Conservation (phyloP, 2,888 invertebrate genomes). For the Drosophila cognata region DNA sequence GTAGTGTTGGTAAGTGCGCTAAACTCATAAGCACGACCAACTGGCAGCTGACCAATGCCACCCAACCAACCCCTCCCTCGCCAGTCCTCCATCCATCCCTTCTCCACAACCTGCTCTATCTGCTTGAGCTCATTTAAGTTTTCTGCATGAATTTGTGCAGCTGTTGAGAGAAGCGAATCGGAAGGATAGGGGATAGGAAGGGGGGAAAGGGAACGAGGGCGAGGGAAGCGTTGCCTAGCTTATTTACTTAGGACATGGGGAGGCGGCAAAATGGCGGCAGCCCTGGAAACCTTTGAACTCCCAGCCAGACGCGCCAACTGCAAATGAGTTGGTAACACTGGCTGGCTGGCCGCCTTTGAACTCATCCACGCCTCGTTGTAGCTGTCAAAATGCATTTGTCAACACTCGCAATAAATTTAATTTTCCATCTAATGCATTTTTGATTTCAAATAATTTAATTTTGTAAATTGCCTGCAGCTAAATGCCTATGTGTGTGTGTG, state of each 20-base stretch:
- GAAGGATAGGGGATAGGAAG: neutral
- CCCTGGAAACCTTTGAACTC: constrained; percentile 74
- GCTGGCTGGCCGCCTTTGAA: constrained; percentile 25
- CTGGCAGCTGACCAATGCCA: constrained; percentile 8
- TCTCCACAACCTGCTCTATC: neutral
- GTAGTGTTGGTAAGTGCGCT: constrained; percentile 61
- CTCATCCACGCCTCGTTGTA: constrained; percentile 51
- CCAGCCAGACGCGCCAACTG: neutral
- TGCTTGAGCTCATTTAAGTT: constrained; percentile 71
- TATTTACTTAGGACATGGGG: constrained; percentile 70
- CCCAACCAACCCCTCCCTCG: neutral
- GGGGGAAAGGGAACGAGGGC: neutral
- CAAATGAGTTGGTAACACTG: constrained; percentile 32
- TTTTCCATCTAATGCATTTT: constrained; percentile 56
- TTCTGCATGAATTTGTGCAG: constrained; percentile 67
- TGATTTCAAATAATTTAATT: constrained; percentile 58
- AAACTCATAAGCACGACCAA: constrained; percentile 67
- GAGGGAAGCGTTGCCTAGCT: constrained; percentile 32
- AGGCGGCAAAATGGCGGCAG: constrained; percentile 35
- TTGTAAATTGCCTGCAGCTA: constrained; percentile 36
- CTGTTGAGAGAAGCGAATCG: constrained; percentile 37
- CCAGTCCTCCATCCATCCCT: neutral
- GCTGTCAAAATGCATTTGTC: constrained; percentile 61
- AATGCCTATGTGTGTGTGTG: constrained; percentile 4
- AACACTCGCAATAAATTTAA: constrained; percentile 24